Evolutionary conservation across 2,797 vertebrate species (phyloP), one percentile per base, ranked within the genome.

Genomic region (Schizothorax lantsangensis): DNA sequence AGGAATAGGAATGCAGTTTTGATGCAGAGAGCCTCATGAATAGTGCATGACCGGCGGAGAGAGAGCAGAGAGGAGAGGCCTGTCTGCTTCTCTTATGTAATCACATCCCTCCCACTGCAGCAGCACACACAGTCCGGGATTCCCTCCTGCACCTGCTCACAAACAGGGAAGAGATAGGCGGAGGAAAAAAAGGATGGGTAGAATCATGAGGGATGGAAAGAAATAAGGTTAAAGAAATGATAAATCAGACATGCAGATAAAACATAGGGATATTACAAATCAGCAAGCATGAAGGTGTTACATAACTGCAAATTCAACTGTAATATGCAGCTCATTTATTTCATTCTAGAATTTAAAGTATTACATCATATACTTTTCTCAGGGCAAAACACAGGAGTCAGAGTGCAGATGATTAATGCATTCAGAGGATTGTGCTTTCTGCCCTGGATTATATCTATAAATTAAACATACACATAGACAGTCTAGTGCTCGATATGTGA

Each of bases 1-100:
- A 81, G 30, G 26, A 83, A 88, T 36, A 33, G 40, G 88, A 92
- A 93, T 89, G 87, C 91, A 91, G 91, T 94, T 91, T 84, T 85
- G 89, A 90, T 92, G 92, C 89, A 92, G 91, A 89, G 90, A 90
- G 87, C 86, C 88, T 94, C 90, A 94, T 96, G 83, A 94, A 95
- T 95, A 93, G 92, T 94, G 91, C 87, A 95, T 91, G 83, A 71
- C 80, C 43, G 72, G 71, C 26, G 43, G 45, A 30, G 73, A 78
- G 77, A 43, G 77, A 40, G 74, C 83, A 73, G 36, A 81, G 78
- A 49, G 59, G 88, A 81, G 47, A 84, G 62, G 77, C 45, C 89
- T 90, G 89, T 84, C 84, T 85, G 89, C 62, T 86, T 88, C 85
- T 81, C 88, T 96, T 96, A 94, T 90, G 89, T 93, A 95, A 95